Evolutionary conservation across 2,113 vertebrate genomes (phyloP).

Genomic region (Taurulus bubalis): DNA sequence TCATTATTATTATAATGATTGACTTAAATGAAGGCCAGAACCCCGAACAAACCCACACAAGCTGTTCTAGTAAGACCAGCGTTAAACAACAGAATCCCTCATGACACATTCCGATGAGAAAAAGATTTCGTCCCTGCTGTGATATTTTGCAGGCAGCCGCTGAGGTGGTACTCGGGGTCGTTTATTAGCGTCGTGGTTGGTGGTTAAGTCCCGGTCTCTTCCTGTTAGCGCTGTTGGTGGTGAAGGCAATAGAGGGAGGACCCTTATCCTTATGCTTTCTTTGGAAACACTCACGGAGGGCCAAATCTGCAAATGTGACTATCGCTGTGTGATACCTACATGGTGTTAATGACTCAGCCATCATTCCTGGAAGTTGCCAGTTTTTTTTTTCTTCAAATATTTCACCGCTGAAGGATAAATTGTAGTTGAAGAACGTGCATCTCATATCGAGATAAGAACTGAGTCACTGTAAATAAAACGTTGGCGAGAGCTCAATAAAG

Average conservation of each 20-base stretch:
- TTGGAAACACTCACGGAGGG: neutral
- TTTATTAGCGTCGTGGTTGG: neutral
- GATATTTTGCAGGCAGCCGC: neutral
- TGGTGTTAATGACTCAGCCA: conserved; percentile 46
- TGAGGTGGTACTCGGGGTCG: neutral
- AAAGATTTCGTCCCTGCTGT: neutral
- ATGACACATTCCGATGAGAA: neutral
- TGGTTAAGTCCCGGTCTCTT: neutral
- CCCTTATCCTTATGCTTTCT: conserved; percentile 2
- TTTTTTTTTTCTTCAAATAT: neutral
- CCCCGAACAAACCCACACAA: neutral
- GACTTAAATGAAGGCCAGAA: neutral
- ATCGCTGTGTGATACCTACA: conserved; percentile 23
- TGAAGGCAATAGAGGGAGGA: neutral
- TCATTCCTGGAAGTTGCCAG: conserved; percentile 23
- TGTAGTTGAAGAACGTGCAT: neutral
- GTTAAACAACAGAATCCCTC: neutral
- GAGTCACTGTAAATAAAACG: neutral
- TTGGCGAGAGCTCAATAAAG: neutral
- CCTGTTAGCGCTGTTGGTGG: conserved; percentile 6
- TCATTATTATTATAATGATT: neutral
- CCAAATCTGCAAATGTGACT: conserved; percentile 23
- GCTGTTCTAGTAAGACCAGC: neutral
- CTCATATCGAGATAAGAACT: neutral
- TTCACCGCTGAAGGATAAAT: conserved; percentile 11